Base-by-base conservation (phyloP, 2,797 vertebrate genomes). In the Clarias pachynema region DNA sequence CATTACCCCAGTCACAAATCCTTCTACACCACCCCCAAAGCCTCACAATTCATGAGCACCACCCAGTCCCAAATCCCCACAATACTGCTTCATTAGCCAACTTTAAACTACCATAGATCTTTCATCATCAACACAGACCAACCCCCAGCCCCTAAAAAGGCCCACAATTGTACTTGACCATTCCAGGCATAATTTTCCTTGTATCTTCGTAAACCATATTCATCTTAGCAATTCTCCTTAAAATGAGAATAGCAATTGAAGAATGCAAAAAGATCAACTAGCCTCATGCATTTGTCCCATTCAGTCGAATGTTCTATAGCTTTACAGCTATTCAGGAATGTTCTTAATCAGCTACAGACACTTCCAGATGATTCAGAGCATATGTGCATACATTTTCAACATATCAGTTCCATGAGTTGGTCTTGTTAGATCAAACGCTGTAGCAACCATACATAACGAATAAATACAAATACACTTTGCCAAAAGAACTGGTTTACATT, bases 51-150 rank as follows among this genome's bases (percentile, higher is more conserved):
- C 62, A 66, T 80, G 40, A 66, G 40, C 37, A 53, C 62, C 62
- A 29, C 18, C 29, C 22, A 40, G 31, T 65, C 5, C 34, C 56
- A 84, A 72, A 26, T 44, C 70, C 63, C 31, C 31, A 82, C 31
- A 59, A 72, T 70, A 60, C 81, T n/a, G 53, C 68, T 82, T 72
- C 31, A 73, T 60, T 70, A 72, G 57, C 4, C 60, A 65, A 26
- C 16, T 14, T 44, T 26, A 18, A 80, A 29, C n/a, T 31, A 53
- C 40, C 62, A 29, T 44, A 49, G 63, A 79, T 2, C 57, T 26
- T 63, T 34, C 15, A 79, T 79, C 59, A 63, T 63, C 22, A 40
- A 34, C 59, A 40, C 77, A 49, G 24, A 22, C n/a, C 14, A 80
- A 80, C 14, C 37, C 62, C 40, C n/a, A 22, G 53, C n/a, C 37